Percentiles rank a stretch among this genome's conserved stretches.
Conservation (phyloP, 2,888 invertebrate species). For the Pristionchus japonicus region DNA sequence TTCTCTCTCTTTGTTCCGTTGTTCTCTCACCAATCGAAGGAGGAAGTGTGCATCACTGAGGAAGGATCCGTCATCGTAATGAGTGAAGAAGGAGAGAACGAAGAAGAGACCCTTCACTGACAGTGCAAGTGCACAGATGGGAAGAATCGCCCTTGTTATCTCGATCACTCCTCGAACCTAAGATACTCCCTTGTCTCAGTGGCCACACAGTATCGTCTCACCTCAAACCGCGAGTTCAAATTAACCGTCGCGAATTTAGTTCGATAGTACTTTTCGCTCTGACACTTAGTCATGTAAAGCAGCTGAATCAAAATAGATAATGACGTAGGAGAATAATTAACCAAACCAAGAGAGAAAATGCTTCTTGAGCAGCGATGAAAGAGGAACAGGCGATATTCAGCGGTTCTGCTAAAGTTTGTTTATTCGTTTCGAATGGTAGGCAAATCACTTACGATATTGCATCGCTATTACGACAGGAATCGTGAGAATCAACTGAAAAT, state of each 20-base stretch:
- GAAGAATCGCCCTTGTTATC: neutral
- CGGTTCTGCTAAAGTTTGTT: neutral
- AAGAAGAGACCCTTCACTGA: neutral
- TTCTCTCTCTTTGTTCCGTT: neutral
- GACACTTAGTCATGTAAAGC: neutral
- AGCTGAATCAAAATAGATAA: neutral
- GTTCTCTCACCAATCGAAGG: slow-evolving; percentile 3
- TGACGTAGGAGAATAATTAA: neutral
- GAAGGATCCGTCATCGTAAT: neutral
- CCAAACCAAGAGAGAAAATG: neutral
- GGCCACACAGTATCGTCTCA: neutral
- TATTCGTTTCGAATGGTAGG: neutral
- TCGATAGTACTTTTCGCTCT: slow-evolving; percentile 9
- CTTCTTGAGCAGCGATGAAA: slow-evolving; percentile 2
- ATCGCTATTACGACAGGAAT: neutral
- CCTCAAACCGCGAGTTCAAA: slow-evolving; percentile 22
- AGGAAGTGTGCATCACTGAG: slow-evolving; percentile 2
- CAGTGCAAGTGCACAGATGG: neutral
- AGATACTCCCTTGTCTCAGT: neutral
- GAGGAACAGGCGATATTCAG: neutral
- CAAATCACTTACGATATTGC: neutral
- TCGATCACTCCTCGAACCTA: slow-evolving; percentile 23
- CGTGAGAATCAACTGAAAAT: neutral
- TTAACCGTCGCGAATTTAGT: slow-evolving; percentile 16
- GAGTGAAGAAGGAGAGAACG: neutral